These are phyloP conservation scores for Paramacrobiotus metropolitanus DNA, from an alignment of 1,140 invertebrate species.

Conservation along the genomic window DNA sequence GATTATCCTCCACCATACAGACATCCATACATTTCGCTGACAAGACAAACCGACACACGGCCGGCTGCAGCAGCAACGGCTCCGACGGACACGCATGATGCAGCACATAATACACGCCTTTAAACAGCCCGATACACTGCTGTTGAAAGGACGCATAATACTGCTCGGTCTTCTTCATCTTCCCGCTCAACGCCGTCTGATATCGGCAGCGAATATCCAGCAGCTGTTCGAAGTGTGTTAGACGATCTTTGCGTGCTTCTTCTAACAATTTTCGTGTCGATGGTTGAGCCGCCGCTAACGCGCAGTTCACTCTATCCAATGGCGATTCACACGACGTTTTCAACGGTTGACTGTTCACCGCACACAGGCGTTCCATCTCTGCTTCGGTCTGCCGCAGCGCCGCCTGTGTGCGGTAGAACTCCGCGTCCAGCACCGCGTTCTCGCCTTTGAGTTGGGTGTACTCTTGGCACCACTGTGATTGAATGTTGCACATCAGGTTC, in stretches of 20 bases:
- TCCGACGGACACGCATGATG: background rate
- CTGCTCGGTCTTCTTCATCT: background rate
- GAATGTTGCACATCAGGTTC: too few species aligned
- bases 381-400: background rate
- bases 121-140: background rate
- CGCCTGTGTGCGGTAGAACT: slow-evolving; percentile 1
- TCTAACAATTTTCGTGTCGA: background rate
- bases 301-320: background rate
- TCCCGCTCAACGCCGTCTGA: background rate
- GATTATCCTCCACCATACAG: background rate
- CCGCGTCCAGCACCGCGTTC: background rate
- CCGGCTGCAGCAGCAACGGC: background rate
- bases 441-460: background rate
- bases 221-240: background rate
- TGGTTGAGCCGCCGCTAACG: background rate
- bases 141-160: background rate
- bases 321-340: background rate
- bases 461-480: background rate
- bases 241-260: background rate
- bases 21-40: background rate
- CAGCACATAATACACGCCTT: background rate
- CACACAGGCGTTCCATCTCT: background rate
- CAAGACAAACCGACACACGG: background rate
- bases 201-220: background rate
- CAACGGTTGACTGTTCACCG: background rate